Evolutionary conservation across 2,113 vertebrate species (phyloP).

Genomic region (Tupaia tana): DNA sequence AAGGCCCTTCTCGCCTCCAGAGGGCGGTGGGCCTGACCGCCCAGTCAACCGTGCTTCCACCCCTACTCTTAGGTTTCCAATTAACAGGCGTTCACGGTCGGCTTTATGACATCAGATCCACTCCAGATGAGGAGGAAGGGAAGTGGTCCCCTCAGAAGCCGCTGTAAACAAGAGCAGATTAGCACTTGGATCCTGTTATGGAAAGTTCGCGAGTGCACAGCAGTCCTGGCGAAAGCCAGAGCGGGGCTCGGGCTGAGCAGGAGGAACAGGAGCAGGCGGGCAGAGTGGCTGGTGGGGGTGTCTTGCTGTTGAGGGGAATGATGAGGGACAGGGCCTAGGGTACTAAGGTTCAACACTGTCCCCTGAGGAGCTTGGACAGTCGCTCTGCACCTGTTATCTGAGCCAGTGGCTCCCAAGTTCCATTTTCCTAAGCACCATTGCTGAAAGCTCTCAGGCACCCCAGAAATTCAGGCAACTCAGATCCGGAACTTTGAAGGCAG

Average conservation of each 20-base stretch:
- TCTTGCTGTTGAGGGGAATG: background rate
- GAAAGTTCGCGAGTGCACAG: background rate
- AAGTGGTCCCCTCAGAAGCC: constrained; percentile 27
- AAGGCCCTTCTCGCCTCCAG: background rate
- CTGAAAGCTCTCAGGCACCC: background rate
- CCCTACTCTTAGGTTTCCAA: constrained; percentile 29
- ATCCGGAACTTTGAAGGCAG: background rate
- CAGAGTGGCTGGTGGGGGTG: background rate
- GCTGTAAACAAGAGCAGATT: constrained; percentile 43
- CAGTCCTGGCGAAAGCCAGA: background rate
- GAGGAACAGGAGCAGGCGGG: background rate
- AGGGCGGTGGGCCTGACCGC: background rate
- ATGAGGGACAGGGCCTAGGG: fast-evolving
- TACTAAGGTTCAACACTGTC: background rate
- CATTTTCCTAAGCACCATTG: background rate
- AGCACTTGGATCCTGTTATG: constrained; percentile 14
- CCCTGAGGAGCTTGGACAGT: background rate
- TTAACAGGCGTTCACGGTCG: constrained; percentile 27
- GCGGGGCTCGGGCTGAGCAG: background rate
- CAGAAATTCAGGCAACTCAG: background rate
- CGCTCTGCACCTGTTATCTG: background rate
- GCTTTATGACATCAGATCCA: constrained; percentile 20
- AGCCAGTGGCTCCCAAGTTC: background rate
- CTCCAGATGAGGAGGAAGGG: constrained; percentile 57
- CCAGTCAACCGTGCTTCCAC: fast-evolving